These are phyloP conservation scores for Sminthurinus signatus DNA, from an alignment of 1,140 invertebrate genomes.

Conservation along the genomic window DNA sequence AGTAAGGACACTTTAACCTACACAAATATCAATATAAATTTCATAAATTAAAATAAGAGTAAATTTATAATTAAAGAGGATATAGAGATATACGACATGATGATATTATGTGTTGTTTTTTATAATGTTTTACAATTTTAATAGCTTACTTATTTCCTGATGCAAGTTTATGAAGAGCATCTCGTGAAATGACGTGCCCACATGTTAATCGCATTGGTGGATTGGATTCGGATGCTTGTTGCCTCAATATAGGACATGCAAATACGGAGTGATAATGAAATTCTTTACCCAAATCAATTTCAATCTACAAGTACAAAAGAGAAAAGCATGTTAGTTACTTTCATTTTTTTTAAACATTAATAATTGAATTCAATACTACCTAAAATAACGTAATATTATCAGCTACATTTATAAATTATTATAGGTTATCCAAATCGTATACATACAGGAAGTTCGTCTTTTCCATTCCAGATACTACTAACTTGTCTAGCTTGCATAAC, in stretches of 20 bases:
- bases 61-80: no score
- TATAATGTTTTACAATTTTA: constrained; percentile 26
- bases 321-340: constrained; percentile 28
- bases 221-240: constrained; percentile 93
- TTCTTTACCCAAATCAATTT: constrained; percentile 80
- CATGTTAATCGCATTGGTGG: constrained; percentile 95
- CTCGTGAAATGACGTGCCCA: constrained; percentile 95
- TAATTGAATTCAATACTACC: no score
- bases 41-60: no score
- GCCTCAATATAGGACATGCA: constrained; percentile 94
- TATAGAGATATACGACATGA: no score
- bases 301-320: constrained; percentile 61
- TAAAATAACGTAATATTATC: no score
- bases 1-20: constrained; percentile 97
- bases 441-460: constrained; percentile 90
- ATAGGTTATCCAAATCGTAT: background rate
- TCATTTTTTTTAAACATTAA: no score
- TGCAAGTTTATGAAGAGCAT: constrained; percentile 91
- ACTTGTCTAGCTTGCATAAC: constrained; percentile 94
- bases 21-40: constrained; percentile 48
- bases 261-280: constrained; percentile 95
- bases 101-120: no score
- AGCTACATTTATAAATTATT: no score
- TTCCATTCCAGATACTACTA: constrained; percentile 85
- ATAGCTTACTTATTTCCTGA: constrained; percentile 77